Percentiles rank a stretch among this genome's conserved stretches.
These are phyloP conservation scores for Anguilla pacifica DNA, from an alignment of 2,797 vertebrate species.

Conservation along the genomic window DNA sequence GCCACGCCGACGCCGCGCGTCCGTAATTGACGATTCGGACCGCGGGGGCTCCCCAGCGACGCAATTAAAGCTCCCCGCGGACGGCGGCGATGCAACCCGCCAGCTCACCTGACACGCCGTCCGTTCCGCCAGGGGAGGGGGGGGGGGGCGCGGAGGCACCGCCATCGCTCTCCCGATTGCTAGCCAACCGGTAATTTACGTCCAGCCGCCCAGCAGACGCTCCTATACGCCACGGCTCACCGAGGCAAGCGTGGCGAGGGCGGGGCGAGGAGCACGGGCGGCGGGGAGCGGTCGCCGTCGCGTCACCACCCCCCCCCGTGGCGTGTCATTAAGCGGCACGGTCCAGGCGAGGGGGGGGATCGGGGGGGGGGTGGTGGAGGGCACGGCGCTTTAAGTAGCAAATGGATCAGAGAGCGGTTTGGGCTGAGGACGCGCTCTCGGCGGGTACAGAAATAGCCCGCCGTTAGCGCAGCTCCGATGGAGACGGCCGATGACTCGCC, in stretches of 20 bases:
- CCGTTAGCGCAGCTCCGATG: too few relatives aligned
- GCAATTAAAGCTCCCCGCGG: constrained; percentile 64
- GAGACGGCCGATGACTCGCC: background rate
- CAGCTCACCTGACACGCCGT: constrained; percentile 55
- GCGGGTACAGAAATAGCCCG: background rate
- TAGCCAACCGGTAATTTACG: background rate
- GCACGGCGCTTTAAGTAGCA: background rate
- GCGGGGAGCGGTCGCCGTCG: too few relatives aligned
- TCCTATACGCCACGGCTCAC: too few relatives aligned
- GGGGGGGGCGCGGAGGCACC: background rate
- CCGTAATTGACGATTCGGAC: constrained; percentile 60
- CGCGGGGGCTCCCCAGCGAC: constrained; percentile 50
- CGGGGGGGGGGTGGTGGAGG: background rate
- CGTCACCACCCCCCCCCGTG: too few relatives aligned
- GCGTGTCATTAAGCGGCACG: background rate
- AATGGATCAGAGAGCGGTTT: background rate
- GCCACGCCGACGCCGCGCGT: constrained; percentile 45
- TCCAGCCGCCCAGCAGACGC: background rate
- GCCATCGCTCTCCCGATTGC: background rate
- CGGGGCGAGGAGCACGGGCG: too few relatives aligned
- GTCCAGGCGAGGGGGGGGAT: background rate
- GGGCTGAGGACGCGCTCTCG: background rate
- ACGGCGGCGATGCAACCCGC: constrained; percentile 58
- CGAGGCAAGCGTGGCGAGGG: too few relatives aligned
- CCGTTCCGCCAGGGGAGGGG: constrained; percentile 30